A percentile compares a stretch with the other conserved stretches of the same genome.
phyloP scores from a whole-genome alignment of 2,113 vertebrate species.

The Gadus chalcogrammus region DNA sequence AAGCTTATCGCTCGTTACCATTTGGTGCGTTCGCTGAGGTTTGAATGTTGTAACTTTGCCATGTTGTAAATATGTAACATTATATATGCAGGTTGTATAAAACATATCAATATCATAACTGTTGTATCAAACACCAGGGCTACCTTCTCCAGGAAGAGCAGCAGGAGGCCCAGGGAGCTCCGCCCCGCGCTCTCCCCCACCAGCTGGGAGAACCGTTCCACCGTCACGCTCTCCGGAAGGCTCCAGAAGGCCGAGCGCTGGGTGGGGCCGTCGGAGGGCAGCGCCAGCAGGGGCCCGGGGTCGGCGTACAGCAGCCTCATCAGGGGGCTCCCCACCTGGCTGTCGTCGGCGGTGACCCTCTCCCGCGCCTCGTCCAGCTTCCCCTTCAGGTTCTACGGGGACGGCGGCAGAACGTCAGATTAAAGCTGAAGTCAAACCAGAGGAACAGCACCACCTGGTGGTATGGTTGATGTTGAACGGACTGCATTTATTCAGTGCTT shows the following conservation, averaged over 20 bases:
- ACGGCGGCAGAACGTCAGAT: neutral
- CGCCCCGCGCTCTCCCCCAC: slow-evolving; percentile 39
- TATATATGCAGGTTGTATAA: no score
- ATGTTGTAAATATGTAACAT: no score
- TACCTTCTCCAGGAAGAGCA: slow-evolving; percentile 66
- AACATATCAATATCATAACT: no score
- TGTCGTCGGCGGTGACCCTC: slow-evolving; percentile 47
- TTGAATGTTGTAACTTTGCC: no score
- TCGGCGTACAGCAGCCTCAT: slow-evolving; percentile 55
- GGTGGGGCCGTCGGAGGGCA: slow-evolving; percentile 58
- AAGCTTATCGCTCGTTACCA: no score
- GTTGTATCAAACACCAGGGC: neutral
- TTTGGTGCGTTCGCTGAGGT: no score
- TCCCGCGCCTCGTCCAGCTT: slow-evolving; percentile 48
- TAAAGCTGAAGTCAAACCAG: no score
- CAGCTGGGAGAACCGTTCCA: slow-evolving; percentile 64
- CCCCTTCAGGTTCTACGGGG: slow-evolving; percentile 48
- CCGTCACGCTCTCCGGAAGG: slow-evolving; percentile 49
- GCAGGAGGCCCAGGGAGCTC: slow-evolving; percentile 44
- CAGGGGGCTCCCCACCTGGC: slow-evolving; percentile 49
- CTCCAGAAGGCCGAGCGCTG: slow-evolving; percentile 68
- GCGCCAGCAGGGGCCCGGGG: slow-evolving; percentile 43
- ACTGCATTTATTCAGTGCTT: no score
- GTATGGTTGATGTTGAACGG: no score
- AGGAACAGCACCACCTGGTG: no score